Percentiles rank a stretch among this genome's conserved stretches.
phyloP scores from a whole-genome alignment of 1,140 invertebrate species.

The Hylaeus anthracinus region DNA sequence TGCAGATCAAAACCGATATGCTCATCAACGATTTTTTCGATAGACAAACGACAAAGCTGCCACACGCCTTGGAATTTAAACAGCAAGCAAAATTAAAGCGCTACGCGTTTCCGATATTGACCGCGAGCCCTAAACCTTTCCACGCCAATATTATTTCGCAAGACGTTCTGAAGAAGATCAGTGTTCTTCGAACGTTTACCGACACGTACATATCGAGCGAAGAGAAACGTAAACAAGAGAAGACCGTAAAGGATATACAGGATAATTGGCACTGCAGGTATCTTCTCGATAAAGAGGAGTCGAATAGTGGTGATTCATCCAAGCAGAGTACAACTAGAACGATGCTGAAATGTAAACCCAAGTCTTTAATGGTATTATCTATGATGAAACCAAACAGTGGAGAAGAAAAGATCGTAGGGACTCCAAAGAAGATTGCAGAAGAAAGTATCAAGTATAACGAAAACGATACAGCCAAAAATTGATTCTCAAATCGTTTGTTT shows the following conservation, averaged over 20 bases:
- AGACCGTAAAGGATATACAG: not conserved
- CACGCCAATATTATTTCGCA: not conserved
- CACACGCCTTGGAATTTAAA: not conserved
- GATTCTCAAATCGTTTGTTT: not conserved
- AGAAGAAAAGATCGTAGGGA: not conserved
- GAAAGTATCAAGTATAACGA: not conserved
- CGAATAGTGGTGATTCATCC: not conserved
- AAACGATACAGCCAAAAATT: not conserved
- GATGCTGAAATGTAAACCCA: constrained; percentile 24
- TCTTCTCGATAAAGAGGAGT: not conserved
- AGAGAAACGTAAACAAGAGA: not conserved
- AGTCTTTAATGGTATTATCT: constrained; percentile 6
- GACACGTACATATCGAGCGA: constrained; percentile 4
- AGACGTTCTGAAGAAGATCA: not conserved
- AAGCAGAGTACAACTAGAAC: not conserved
- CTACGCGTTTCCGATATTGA: constrained; percentile 5
- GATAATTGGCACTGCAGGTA: constrained; percentile 32
- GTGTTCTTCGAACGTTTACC: constrained; percentile 11
- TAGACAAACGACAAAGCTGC: constrained; percentile 4
- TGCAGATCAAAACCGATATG: constrained; percentile 55
- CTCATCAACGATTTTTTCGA: constrained; percentile 57
- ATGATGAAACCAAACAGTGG: not conserved
- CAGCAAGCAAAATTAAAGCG: constrained; percentile 3
- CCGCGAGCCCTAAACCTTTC: not conserved
- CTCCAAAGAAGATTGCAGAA: not conserved